Conservation (phyloP, 2,113 vertebrate species). For the Garra rufa region DNA sequence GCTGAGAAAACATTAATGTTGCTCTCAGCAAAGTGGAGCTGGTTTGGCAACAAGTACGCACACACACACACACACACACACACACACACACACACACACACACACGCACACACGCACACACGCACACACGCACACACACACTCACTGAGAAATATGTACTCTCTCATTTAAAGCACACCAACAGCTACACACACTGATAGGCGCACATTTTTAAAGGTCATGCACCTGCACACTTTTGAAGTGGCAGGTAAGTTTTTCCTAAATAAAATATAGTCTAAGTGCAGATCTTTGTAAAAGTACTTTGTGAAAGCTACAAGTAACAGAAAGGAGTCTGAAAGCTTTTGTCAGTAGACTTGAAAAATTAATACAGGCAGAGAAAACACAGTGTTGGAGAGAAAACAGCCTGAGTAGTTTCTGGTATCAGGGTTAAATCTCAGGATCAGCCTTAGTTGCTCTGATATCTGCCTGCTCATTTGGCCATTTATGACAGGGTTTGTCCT, state of each 20-base stretch:
- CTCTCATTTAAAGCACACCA: conserved; percentile 8
- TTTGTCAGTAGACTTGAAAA: conserved; percentile 73
- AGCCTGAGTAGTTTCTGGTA: conserved; percentile 43
- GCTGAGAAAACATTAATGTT: conserved; percentile 15
- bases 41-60: conserved; percentile 24
- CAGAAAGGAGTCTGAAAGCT: conserved; percentile 70
- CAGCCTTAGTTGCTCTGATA: background rate
- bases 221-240: conserved; percentile 30
- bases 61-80: background rate
- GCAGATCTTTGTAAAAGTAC: conserved; percentile 60
- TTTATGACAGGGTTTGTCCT: background rate
- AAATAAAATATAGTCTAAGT: conserved; percentile 71
- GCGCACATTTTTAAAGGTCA: conserved; percentile 24
- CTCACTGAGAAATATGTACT: background rate
- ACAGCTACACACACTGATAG: conserved; percentile 32
- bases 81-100: background rate
- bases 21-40: conserved; percentile 16
- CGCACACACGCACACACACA: background rate
- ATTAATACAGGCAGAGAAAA: conserved; percentile 65
- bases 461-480: background rate
- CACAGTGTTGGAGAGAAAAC: conserved; percentile 31
- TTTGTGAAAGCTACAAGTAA: conserved; percentile 50
- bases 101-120: background rate
- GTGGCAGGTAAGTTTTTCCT: conserved; percentile 44
- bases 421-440: conserved; percentile 54